A percentile compares a stretch with the other conserved stretches of the same genome.
phyloP scores from a whole-genome alignment of 2,797 vertebrate species.

The Pantherophis alleghaniensis region DNA sequence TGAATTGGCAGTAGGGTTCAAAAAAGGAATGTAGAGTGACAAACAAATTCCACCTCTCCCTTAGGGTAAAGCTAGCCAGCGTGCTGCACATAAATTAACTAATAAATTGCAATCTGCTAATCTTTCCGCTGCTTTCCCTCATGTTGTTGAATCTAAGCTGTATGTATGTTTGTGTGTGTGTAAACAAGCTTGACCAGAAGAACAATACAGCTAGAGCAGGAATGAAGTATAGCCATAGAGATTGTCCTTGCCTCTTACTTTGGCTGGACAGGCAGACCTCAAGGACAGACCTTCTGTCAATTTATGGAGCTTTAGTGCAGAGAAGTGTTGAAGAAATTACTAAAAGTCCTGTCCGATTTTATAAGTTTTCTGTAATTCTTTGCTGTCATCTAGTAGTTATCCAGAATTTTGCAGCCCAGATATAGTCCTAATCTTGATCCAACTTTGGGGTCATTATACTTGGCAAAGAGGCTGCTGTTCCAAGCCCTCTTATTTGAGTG shows the following conservation, averaged over 20 bases:
- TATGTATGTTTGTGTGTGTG: background rate
- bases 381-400: background rate
- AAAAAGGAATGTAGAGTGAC: background rate
- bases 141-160: background rate
- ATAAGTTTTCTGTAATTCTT: background rate
- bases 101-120: background rate
- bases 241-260: background rate
- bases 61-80: background rate
- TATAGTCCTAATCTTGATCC: background rate
- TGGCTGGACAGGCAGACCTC: background rate
- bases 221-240: background rate
- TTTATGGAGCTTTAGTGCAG: background rate
- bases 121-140: background rate
- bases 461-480: too few relatives aligned
- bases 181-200: background rate
- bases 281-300: background rate
- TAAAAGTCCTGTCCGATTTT: background rate
- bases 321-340: background rate
- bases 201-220: background rate
- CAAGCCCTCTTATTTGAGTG: background rate
- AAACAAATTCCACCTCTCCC: background rate
- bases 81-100: background rate
- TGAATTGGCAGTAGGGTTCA: background rate
- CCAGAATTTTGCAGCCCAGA: background rate
- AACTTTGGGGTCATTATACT: background rate